phyloP scores from a whole-genome alignment of 2,797 vertebrate genomes.

The Sparus aurata region DNA sequence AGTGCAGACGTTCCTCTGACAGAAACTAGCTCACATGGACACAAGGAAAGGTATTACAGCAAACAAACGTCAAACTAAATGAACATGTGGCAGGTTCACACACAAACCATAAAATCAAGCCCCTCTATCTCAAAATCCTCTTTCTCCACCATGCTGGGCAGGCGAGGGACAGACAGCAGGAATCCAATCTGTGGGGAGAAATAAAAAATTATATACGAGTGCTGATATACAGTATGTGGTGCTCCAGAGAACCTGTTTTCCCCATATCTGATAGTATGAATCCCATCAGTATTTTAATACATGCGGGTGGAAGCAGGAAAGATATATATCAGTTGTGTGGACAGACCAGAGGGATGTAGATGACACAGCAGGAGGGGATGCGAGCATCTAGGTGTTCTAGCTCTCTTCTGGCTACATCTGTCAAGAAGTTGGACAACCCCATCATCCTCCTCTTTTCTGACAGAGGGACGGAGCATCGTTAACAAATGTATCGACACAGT shows the following conservation, averaged over 20 bases:
- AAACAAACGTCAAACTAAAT: conserved; percentile 1
- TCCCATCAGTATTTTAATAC: neutral
- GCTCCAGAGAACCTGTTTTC: neutral
- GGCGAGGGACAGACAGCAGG: conserved; percentile 92
- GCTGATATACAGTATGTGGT: neutral
- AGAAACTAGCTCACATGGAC: conserved; percentile 86
- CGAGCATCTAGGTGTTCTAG: conserved; percentile 89
- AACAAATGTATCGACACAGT: neutral
- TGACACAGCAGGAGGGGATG: conserved; percentile 93
- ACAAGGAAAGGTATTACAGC: conserved; percentile 9
- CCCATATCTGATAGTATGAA: conserved; percentile 8
- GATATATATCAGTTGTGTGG: neutral
- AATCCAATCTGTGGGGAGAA: conserved; percentile 90
- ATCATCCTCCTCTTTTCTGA: conserved; percentile 93
- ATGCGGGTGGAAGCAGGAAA: neutral
- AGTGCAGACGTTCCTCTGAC: conserved; percentile 93
- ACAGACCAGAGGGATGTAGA: conserved; percentile 95
- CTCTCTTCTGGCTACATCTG: conserved; percentile 93
- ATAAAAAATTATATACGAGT: conserved; percentile 10
- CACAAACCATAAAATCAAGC: conserved; percentile 93
- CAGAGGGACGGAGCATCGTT: neutral
- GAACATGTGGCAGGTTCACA: neutral
- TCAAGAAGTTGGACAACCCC: conserved; percentile 94
- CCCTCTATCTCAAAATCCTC: conserved; percentile 93
- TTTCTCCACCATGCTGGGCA: conserved; percentile 92